These are phyloP conservation scores for Phalanger gymnotis DNA, from an alignment of 2,797 vertebrate species.

Conservation along the genomic window DNA sequence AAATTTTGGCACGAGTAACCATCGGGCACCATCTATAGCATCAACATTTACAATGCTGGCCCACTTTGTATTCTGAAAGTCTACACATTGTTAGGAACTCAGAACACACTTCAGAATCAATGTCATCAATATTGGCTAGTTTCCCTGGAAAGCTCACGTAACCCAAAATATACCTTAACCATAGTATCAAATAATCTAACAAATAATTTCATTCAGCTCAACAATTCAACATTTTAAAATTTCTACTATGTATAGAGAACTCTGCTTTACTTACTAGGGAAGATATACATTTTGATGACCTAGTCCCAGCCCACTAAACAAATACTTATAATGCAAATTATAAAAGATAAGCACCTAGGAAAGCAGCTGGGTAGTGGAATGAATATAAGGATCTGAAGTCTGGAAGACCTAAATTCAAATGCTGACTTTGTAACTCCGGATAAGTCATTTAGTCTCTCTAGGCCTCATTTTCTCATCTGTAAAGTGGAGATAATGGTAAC, in stretches of 20 bases:
- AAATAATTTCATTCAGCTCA: neutral
- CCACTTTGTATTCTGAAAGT: neutral
- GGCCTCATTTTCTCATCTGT: neutral
- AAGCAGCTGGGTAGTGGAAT: neutral
- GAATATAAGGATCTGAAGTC: neutral
- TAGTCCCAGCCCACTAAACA: neutral
- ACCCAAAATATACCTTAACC: neutral
- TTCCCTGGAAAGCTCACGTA: neutral
- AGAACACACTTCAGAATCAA: neutral
- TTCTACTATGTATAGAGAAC: neutral
- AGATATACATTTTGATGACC: neutral
- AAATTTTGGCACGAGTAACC: neutral
- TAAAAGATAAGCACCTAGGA: neutral
- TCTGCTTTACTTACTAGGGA: neutral
- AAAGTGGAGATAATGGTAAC: neutral
- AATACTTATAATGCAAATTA: neutral
- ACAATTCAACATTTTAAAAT: neutral
- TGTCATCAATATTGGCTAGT: neutral
- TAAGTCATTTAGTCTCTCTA: neutral
- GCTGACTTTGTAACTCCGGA: neutral
- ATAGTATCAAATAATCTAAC: neutral
- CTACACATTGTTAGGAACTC: neutral
- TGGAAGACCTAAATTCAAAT: neutral
- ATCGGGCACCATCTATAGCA: neutral
- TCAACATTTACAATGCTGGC: neutral